These are phyloP conservation scores for Riparia riparia DNA, from an alignment of 2,113 vertebrate species.

Conservation along the genomic window DNA sequence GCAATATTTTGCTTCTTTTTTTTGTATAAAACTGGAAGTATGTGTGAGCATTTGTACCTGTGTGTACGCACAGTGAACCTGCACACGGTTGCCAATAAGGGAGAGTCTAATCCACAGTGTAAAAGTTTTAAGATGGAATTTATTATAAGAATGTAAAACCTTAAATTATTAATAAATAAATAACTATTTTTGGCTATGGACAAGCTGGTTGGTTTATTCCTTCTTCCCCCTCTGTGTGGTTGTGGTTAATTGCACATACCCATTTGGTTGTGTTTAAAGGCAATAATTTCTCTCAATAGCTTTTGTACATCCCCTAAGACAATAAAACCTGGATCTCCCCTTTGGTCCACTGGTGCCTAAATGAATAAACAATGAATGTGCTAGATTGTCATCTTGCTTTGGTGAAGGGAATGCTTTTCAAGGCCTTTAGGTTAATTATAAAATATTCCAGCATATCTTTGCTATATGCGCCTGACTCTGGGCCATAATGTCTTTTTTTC, in stretches of 20 bases:
- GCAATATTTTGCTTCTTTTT: conserved; percentile 82
- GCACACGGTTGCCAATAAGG: conserved; percentile 78
- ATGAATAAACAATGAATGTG: background rate
- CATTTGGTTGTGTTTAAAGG: conserved; percentile 11
- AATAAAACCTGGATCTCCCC: conserved; percentile 9
- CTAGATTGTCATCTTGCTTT: background rate
- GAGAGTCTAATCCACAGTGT: conserved; percentile 73
- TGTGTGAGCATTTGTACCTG: conserved; percentile 70
- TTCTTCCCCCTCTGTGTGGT: background rate
- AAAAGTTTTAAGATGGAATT: conserved; percentile 81
- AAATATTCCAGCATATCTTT: background rate
- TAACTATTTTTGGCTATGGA: conserved; percentile 98
- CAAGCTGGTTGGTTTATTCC: conserved; percentile 41
- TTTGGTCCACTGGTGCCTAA: background rate
- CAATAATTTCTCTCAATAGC: background rate
- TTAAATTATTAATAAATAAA: conserved; percentile 99
- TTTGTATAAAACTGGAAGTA: conserved; percentile 81
- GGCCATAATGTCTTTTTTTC: background rate
- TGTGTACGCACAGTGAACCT: conserved; percentile 65
- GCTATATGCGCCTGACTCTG: background rate
- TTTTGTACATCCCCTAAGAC: background rate
- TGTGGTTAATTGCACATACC: background rate
- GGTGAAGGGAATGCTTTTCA: background rate
- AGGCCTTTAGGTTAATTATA: background rate
- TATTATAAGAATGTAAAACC: conserved; percentile 95